Percentiles rank a stretch among this genome's conserved stretches.
Conservation (phyloP, 2,888 invertebrate genomes). For the Palloptera scutellata region DNA sequence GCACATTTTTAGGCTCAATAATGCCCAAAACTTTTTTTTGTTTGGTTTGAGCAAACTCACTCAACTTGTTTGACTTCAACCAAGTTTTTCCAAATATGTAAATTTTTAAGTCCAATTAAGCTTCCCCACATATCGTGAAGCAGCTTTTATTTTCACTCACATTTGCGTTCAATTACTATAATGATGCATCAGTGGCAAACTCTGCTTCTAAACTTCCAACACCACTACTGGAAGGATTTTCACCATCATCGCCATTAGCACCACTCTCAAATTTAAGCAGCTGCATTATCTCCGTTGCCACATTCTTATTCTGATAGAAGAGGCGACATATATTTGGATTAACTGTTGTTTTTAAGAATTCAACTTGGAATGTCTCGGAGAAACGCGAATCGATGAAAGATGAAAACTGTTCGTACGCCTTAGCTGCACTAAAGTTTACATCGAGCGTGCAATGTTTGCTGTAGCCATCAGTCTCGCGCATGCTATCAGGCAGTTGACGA, state of each 20-base stretch:
- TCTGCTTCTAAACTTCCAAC: conserved; percentile 20
- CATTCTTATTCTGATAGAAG: conserved; percentile 59
- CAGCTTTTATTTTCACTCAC: no score
- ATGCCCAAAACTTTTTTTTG: no score
- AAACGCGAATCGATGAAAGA: conserved; percentile 74
- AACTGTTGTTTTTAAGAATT: conserved; percentile 52
- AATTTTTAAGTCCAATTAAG: no score
- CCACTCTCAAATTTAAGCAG: conserved; percentile 34
- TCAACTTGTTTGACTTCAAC: background rate
- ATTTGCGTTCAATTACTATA: background rate
- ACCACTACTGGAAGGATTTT: conserved; percentile 34
- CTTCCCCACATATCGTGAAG: no score
- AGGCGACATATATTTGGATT: conserved; percentile 50
- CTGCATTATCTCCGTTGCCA: conserved; percentile 51
- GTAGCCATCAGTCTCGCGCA: conserved; percentile 67
- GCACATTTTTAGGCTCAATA: no score
- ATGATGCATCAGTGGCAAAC: background rate
- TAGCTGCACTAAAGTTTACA: conserved; percentile 69
- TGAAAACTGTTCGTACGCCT: conserved; percentile 71
- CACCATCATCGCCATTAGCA: conserved; percentile 22
- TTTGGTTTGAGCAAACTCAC: conserved; percentile 6
- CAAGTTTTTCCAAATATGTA: no score
- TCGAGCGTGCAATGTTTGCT: conserved; percentile 72
- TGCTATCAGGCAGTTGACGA: conserved; percentile 69
- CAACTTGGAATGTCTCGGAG: conserved; percentile 64